phyloP scores from a whole-genome alignment of 2,888 invertebrate species.

The Pseudanteris insignis region DNA sequence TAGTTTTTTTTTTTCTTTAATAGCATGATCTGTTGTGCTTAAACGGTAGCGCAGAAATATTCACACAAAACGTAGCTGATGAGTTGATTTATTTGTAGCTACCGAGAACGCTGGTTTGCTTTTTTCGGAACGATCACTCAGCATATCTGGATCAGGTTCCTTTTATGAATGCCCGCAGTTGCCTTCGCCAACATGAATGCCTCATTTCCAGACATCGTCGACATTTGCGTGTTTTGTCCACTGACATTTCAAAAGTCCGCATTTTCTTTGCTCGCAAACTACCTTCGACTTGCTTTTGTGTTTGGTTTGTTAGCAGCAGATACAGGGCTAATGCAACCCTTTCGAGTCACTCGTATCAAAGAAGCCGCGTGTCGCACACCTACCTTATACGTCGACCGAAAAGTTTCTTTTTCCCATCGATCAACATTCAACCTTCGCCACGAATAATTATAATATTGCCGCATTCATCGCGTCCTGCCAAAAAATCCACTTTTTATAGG shows the following conservation, averaged over 20 bases:
- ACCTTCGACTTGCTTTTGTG: conserved; percentile 2
- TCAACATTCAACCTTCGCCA: too few relatives aligned
- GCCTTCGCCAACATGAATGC: conserved; percentile 24
- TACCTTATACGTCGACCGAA: too few relatives aligned
- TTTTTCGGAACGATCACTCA: conserved; percentile 36
- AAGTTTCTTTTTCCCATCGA: too few relatives aligned
- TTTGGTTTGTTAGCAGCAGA: conserved; percentile 34
- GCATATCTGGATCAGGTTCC: conserved; percentile 45
- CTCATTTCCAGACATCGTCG: conserved; percentile 21
- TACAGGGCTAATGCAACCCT: conserved; percentile 49
- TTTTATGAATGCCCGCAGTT: conserved; percentile 31
- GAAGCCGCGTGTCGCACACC: conserved; percentile 53
- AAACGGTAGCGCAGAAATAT: conserved; percentile 7
- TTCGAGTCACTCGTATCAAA: conserved; percentile 43
- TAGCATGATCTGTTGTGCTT: too few relatives aligned
- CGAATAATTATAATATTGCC: too few relatives aligned
- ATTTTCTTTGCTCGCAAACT: conserved; percentile 17
- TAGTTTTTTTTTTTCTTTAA: too few relatives aligned
- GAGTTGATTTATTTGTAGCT: conserved; percentile 58
- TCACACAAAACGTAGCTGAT: conserved; percentile 36
- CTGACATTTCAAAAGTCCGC: conserved; percentile 5
- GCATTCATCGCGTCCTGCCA: too few relatives aligned
- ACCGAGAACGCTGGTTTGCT: conserved; percentile 31
- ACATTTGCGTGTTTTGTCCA: conserved; percentile 30
- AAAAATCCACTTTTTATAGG: too few relatives aligned